Conservation (phyloP, 2,888 invertebrate genomes). For the Polietes domitor region DNA sequence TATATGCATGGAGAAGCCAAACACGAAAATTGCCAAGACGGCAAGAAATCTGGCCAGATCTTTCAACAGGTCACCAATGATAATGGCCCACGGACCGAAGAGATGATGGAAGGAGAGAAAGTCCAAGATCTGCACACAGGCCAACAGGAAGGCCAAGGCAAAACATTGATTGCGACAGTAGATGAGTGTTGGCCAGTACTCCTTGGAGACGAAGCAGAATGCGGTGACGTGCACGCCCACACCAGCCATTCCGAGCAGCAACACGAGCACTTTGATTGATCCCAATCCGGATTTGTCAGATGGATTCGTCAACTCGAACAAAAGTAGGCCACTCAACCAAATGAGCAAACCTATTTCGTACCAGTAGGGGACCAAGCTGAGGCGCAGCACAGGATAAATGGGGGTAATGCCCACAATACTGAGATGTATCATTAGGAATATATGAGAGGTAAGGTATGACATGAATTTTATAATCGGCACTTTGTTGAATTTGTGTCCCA, state of each 20-base stretch:
- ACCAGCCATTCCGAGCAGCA: conserved; percentile 93
- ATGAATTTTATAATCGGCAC: conserved; percentile 99
- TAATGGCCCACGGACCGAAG: conserved; percentile 99
- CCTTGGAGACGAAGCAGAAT: conserved; percentile 85
- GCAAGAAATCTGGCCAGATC: conserved; percentile 98
- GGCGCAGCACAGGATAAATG: conserved; percentile 90
- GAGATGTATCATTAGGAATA: conserved; percentile 97
- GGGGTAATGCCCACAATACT: conserved; percentile 94
- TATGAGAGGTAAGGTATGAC: conserved; percentile 99
- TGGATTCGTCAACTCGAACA: conserved; percentile 98
- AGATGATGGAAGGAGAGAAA: conserved; percentile 99
- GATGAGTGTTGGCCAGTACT: conserved; percentile 92
- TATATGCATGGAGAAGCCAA: conserved; percentile 98
- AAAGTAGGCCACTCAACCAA: conserved; percentile 95
- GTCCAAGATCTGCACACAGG: conserved; percentile 98
- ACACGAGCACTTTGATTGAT: conserved; percentile 93
- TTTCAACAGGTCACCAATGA: conserved; percentile 97
- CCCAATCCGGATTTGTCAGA: conserved; percentile 98
- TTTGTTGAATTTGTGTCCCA: conserved; percentile 97
- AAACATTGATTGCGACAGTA: conserved; percentile 98
- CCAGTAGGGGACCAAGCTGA: conserved; percentile 93
- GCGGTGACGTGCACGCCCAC: conserved; percentile 94
- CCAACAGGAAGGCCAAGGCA: conserved; percentile 95
- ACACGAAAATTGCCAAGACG: conserved; percentile 98
- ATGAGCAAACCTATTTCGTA: conserved; percentile 97